Percentiles rank a stretch among this genome's conserved stretches.
Evolutionary conservation across 2,888 invertebrate genomes (phyloP).

Genomic region (Trachelus stipa): DNA sequence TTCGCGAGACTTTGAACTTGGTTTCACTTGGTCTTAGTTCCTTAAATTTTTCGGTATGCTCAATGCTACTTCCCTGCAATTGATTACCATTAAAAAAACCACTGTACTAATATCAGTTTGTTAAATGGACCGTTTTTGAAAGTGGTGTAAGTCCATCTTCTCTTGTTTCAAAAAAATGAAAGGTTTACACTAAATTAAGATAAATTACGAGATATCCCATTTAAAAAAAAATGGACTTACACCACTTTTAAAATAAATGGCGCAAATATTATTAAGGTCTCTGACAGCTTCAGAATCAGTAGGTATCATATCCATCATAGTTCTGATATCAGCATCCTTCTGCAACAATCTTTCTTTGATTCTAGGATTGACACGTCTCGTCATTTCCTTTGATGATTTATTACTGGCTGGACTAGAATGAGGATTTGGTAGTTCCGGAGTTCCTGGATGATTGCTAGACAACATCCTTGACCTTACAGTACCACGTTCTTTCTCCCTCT

Average conservation of each 20-base stretch:
- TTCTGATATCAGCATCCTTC: constrained; percentile 61
- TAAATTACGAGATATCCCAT: too few species aligned
- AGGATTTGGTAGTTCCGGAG: constrained; percentile 31
- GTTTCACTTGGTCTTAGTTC: background rate
- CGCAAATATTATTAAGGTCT: constrained; percentile 14
- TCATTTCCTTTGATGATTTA: constrained; percentile 34
- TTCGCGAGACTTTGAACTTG: background rate
- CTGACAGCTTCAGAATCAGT: constrained; percentile 53
- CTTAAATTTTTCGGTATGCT: background rate
- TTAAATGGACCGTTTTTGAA: too few species aligned
- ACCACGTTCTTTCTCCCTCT: background rate
- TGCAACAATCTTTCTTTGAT: constrained; percentile 34
- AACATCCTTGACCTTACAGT: constrained; percentile 8
- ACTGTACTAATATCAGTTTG: background rate
- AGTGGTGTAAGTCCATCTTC: too few species aligned
- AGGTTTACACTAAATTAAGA: too few species aligned
- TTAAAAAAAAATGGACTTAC: too few species aligned
- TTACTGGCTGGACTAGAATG: constrained; percentile 34
- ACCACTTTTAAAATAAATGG: too few species aligned
- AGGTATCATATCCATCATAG: constrained; percentile 58
- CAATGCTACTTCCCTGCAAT: constrained; percentile 1
- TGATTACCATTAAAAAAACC: background rate
- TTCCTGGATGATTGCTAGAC: constrained; percentile 24
- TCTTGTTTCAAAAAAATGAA: too few species aligned
- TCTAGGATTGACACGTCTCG: constrained; percentile 27